Evolutionary conservation across 2,797 vertebrate species (phyloP), one percentile per base, ranked within the genome.

Genomic region (Anniella stebbinsi): DNA sequence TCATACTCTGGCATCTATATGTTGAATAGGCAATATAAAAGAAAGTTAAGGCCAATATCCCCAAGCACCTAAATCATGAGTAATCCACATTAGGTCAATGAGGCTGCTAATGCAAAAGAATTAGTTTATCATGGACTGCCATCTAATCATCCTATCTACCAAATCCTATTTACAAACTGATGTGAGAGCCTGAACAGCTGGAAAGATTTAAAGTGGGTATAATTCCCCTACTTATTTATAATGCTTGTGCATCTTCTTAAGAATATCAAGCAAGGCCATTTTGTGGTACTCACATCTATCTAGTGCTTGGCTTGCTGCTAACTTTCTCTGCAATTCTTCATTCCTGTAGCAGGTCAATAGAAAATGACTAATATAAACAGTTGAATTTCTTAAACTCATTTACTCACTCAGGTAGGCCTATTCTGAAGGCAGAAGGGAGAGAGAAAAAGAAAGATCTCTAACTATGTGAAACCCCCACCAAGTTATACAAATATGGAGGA

Each of bases 181-280:
- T 90, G 72, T 89, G 89, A 92, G 89, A 96, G 87, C 92, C 91
- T 93, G 73, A 94, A 93, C 93, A 92, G 87, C 93, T 95, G 95
- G 93, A 96, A 95, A 95, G 93, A 92, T 13, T 94, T 95, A 93
- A 94, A 97, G 96, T 94, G 96, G 96, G 96, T 95, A 96, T 95
- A 96, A 96, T 96, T 97, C 97, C 95, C 96, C 92, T 95, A 92
- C 94, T 97, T 96, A 95, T 93, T 87, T 92, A 96, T 96, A 96
- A 97, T 97, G 96, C 96, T 96, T 93, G 95, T 94, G 95, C 91
- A 93, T 94, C 95, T 97, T 87, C 91, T 85, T 83, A 92, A 57
- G 89, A 94, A 95, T 93, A 96, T 96, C 96, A 97, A 97, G 96
- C 95, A 90, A 73, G 28, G 73, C 85, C 91, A 94, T 93, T 94